Base-by-base conservation (phyloP, 2,113 vertebrate species). In the Amphiprion percula region DNA sequence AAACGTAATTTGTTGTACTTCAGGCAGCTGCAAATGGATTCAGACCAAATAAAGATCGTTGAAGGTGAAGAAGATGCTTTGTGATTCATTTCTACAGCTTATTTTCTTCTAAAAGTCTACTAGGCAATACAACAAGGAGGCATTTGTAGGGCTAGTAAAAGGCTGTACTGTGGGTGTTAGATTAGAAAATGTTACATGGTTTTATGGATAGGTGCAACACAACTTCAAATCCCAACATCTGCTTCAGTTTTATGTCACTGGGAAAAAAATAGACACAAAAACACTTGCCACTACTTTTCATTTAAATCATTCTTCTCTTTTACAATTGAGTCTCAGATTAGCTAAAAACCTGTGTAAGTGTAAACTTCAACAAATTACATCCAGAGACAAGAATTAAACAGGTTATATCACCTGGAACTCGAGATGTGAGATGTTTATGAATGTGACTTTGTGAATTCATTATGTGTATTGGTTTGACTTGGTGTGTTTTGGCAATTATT, bases 81-180 rank as follows among this genome's bases (percentile, higher is more conserved):
- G 80, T 87, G 67, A 75, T 66, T 86, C 46, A 58, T 77, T 79
- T 72, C 50, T 86, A 86, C 49, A 86, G 79, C 86, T 88, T 81
- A 65, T 77, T 78, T 61, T 44, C 24, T 24, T 15, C 33, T 82
- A 77, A 70, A 76, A 74, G 16, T 82, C 83, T 83, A 88, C n/a
- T 82, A 91, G 90, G 88, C 88, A 86, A 85, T 39, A 73, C 79
- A 79, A 84, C 46, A 21, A 80, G 69, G 84, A 88, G 90, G 89
- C 87, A 81, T 73, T 79, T 69, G 74, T 83, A 17, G 77, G 88
- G 82, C 87, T 88, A 14, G 52, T 85, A 58, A 65, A 91, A 91
- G 91, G 86, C 86, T 81, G 62, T 24, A 71, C 79, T 80, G 62
- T 79, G 87, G 79, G 79, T 78, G 79, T n/a, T 66, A 63, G 60